Base-by-base conservation (phyloP, 2,113 vertebrate genomes). In the Ameiurus melas region DNA sequence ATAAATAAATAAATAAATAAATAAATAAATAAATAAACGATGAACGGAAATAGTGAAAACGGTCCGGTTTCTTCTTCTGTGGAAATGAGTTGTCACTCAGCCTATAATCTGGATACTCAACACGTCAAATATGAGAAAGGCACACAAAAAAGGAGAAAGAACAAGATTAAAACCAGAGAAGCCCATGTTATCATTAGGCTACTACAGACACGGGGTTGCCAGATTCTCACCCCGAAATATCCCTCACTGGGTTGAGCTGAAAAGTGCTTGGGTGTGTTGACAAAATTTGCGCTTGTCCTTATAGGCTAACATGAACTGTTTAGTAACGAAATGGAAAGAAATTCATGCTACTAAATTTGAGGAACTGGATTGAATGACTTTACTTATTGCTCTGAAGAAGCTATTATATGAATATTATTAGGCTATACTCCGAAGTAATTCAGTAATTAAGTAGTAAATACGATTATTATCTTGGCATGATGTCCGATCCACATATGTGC, bases 181-280 rank as follows among this genome's bases (percentile, higher is more conserved):
- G 9, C 43, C 83, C 47, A 22, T 70, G 20, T 36, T 70, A 85
- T 85, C n/a, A 33, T 84, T 39, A 47, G 16, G 47, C 47, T 33
- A 85, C 58, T 39, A 13, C 58, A 83, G 80, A 82, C 57, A 60
- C 19, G 33, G 25, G 39, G 47, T 85, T 85, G 83, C 83, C 83
- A 85, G 83, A 71, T 71, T 33, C 14, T 36, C 10, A 36, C 12
- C 5, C 55, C 2, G 22, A 36, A 22, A 9, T 0, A 9, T 0
- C 16, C 19, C 58, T 20, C 13, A 55, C 36, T 25, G 10, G 14
- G 33, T 7, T 27, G 80, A 3, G 20, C 3, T 36, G 10, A 25
- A 82, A 36, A 60, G 30, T 36, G 55, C 30, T 55, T 55, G 6
- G 10, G 55, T 82, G 33, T 82, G n/a, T 22, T 36, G 10, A 25